These are phyloP conservation scores for Parasteatoda lunata DNA, from an alignment of 2,888 invertebrate species.

Conservation along the genomic window DNA sequence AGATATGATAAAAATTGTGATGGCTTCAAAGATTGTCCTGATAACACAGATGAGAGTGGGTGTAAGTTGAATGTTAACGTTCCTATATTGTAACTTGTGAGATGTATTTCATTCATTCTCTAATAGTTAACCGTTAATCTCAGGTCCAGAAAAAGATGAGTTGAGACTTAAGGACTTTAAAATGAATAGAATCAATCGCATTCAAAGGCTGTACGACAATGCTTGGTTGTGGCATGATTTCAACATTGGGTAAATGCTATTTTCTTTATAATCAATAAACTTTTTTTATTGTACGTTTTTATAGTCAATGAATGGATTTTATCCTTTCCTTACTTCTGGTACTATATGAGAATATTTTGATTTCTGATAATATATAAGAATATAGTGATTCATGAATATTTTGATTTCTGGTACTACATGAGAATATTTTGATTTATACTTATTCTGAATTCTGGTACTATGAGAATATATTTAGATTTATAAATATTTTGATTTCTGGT, in stretches of 20 bases:
- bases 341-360: not conserved
- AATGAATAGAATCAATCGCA: constrained; percentile 84
- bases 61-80: constrained; percentile 77
- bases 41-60: constrained; percentile 88
- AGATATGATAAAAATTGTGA: constrained; percentile 85
- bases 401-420: no score
- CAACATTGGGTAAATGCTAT: constrained; percentile 80
- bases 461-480: no score
- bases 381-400: not conserved
- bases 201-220: constrained; percentile 93
- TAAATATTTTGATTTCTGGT: no score
- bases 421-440: no score
- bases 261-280: not conserved
- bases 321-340: no score
- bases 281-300: not conserved
- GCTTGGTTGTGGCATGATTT: constrained; percentile 97
- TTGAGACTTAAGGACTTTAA: constrained; percentile 65
- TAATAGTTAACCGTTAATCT: not conserved
- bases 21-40: constrained; percentile 84
- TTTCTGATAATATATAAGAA: not conserved
- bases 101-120: not conserved
- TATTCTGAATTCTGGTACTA: no score
- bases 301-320: no score
- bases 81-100: not conserved
- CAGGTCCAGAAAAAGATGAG: constrained; percentile 63